Percentiles rank a stretch among this genome's conserved stretches.
Evolutionary conservation across 2,113 vertebrate species (phyloP).

Genomic region (Pollachius pollachius): DNA sequence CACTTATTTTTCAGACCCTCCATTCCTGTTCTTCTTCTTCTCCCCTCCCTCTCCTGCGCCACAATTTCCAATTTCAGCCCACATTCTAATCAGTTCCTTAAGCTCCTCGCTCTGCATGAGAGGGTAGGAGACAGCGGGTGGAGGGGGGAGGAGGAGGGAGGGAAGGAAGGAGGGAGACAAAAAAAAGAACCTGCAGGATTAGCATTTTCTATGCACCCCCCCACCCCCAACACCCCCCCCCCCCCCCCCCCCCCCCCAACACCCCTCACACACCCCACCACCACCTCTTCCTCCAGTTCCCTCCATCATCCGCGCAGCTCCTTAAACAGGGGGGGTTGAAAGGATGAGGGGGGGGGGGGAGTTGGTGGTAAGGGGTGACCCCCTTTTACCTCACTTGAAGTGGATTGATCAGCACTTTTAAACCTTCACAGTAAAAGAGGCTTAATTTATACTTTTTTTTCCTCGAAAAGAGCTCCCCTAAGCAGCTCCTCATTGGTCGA

Average conservation of each 20-base stretch:
- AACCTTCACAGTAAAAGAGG: slow-evolving; percentile 21
- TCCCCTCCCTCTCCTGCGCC: slow-evolving; percentile 39
- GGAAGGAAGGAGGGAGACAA: slow-evolving; percentile 15
- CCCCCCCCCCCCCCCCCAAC: slow-evolving; percentile 32
- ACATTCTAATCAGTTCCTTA: slow-evolving; percentile 74
- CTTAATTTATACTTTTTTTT: slow-evolving; percentile 13
- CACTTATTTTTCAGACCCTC: slow-evolving; percentile 51
- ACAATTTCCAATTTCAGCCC: slow-evolving; percentile 69
- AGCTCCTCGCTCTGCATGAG: slow-evolving; percentile 69
- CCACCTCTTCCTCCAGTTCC: slow-evolving; percentile 32
- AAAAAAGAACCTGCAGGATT: slow-evolving; percentile 51
- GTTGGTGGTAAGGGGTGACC: slow-evolving; percentile 47
- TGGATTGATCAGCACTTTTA: slow-evolving; percentile 69
- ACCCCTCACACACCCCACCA: neutral
- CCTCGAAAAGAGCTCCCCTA: slow-evolving; percentile 28
- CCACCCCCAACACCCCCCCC: slow-evolving; percentile 45
- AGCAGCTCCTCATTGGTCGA: slow-evolving; percentile 38
- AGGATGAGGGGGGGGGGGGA: slow-evolving; percentile 18
- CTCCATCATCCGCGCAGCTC: slow-evolving; percentile 47
- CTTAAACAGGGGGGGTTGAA: slow-evolving; percentile 56
- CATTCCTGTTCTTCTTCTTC: slow-evolving; percentile 45
- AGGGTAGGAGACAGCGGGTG: slow-evolving; percentile 58
- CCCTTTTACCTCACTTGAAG: slow-evolving; percentile 53
- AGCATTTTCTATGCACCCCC: slow-evolving; percentile 64
- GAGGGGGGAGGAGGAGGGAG: slow-evolving; percentile 2